Percentiles rank a stretch among this genome's conserved stretches.
Conservation (phyloP, 2,113 vertebrate genomes). For the Epinephelus lanceolatus region DNA sequence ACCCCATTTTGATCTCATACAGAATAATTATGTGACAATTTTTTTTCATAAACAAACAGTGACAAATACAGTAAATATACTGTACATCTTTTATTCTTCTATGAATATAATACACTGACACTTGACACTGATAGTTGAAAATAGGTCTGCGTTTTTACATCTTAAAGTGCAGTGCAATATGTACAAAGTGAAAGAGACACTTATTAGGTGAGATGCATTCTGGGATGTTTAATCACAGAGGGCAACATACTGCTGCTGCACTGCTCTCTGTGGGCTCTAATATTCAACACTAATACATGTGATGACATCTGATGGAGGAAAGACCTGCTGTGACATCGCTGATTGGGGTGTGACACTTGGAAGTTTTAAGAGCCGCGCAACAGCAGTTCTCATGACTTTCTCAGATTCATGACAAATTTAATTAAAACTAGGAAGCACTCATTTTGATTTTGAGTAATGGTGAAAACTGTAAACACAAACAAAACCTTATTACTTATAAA, state of each 20-base stretch:
- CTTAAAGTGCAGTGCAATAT: constrained; percentile 54
- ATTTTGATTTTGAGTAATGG: neutral
- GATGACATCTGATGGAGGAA: neutral
- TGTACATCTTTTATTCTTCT: constrained; percentile 41
- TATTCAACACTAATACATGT: neutral
- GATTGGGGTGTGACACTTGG: neutral
- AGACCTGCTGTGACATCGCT: neutral
- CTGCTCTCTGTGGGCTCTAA: neutral
- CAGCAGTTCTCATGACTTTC: neutral
- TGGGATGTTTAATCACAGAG: neutral
- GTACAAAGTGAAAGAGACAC: constrained; percentile 18
- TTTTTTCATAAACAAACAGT: neutral
- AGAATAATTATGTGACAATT: neutral
- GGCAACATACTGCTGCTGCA: neutral
- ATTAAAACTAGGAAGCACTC: neutral
- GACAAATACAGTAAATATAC: neutral
- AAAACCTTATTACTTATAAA: neutral
- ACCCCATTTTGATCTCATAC: no score
- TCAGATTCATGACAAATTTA: neutral
- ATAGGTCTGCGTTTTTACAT: constrained; percentile 17
- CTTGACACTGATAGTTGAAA: constrained; percentile 32
- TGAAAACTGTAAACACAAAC: neutral
- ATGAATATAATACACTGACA: constrained; percentile 35
- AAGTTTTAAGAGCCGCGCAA: neutral
- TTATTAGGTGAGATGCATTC: neutral